Evolutionary conservation across 2,888 invertebrate species (phyloP), one percentile per base, ranked within the genome.

Genomic region (Scrobipalpa atriplicella): DNA sequence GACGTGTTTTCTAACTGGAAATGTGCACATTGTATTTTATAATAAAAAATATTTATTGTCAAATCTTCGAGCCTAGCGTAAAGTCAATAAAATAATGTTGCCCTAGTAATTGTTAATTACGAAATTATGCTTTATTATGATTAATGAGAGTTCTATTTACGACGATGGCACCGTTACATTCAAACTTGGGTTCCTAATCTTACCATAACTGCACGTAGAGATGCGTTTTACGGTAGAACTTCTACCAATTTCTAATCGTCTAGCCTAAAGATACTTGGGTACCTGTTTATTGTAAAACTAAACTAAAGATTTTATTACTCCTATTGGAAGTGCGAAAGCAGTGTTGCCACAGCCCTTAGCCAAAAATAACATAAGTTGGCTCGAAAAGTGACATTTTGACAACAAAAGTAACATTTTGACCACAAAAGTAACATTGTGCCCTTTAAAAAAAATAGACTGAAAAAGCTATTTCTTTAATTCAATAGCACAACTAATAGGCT

Each of bases 21-120:
- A 89, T 85, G 84, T 89, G 89, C 89, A 87, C 88, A 88, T 89
- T 89, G 86, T 88, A 85, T 79, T 79, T 76, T 75, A 73, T 72
- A 68, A 71, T 70, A 74, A 76, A n/a, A 78, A 80, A 81, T 84
- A 82, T 84, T 86, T 85, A 85, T 86, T 85, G 81, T 84, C 78
- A 81, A 79, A 74, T 84, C 78, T 85, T 83, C 80, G 80, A 81
- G 83, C 84, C 82, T 90, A 89, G 87, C 79, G 79, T 86, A 81
- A 85, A 81, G 81, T 87, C 84, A 80, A 84, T 86, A 81, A 56
- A 87, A 58, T 84, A 86, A 84, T 84, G 86, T 89, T 87, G 87
- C 85, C 75, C 86, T 89, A 90, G 89, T 85, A 81, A 77, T 89
- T 89, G 89, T 87, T 89, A 80, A 84, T 85, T 78, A 87, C 84